Percentiles rank a stretch among this genome's conserved stretches.
These are phyloP conservation scores for Spea multiplicata DNA, from an alignment of 2,113 vertebrate species.

Conservation along the genomic window DNA sequence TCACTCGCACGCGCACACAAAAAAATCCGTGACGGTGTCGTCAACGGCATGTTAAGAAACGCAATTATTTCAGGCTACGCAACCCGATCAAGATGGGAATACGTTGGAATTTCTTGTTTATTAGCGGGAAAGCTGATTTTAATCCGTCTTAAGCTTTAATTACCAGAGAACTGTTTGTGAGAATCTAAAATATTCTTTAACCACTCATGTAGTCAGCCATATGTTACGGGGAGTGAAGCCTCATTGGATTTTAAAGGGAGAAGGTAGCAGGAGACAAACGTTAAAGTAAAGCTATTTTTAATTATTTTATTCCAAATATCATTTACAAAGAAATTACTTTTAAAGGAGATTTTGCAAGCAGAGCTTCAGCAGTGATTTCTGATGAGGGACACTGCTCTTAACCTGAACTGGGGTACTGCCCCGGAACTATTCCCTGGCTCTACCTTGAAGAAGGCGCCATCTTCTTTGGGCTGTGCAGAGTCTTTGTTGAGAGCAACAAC, in stretches of 20 bases:
- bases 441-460: too few relatives aligned
- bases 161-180: constrained; percentile 31
- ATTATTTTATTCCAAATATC: too few relatives aligned
- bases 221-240: background rate
- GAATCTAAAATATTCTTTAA: constrained; percentile 22
- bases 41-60: background rate
- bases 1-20: background rate
- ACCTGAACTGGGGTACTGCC: too few relatives aligned
- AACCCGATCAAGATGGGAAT: constrained; percentile 37
- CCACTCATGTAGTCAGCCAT: background rate
- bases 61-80: constrained; percentile 15
- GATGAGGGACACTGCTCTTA: too few relatives aligned
- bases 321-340: too few relatives aligned
- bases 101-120: constrained; percentile 14
- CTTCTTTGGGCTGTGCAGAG: too few relatives aligned
- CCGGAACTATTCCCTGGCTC: too few relatives aligned
- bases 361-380: too few relatives aligned
- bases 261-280: background rate
- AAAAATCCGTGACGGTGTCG: background rate
- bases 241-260: background rate
- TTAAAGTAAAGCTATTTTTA: too few relatives aligned
- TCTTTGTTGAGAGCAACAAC: too few relatives aligned
- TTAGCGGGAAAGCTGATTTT: constrained; percentile 30
- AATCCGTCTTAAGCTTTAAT: constrained; percentile 32
- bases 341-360: too few relatives aligned